These are phyloP conservation scores for Habrosyne pyritoides DNA, from an alignment of 2,888 invertebrate genomes.

Conservation along the genomic window DNA sequence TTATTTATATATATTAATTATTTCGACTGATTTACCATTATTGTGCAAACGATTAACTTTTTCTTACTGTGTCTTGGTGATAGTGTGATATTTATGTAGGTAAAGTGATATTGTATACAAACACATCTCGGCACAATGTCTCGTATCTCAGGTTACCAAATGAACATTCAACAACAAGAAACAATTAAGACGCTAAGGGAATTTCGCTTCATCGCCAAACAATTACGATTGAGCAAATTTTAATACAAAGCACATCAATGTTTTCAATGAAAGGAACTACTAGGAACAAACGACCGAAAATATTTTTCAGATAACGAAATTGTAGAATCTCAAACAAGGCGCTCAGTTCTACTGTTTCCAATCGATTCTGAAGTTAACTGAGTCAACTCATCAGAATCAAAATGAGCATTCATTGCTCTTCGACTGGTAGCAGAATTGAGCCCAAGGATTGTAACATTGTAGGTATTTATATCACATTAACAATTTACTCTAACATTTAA, in stretches of 20 bases:
- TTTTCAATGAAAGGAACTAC: conserved; percentile 63
- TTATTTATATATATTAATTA: not conserved
- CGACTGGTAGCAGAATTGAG: conserved; percentile 34
- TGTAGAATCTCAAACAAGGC: conserved; percentile 63
- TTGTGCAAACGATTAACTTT: conserved; percentile 54
- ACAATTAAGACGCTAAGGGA: conserved; percentile 25
- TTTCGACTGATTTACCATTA: not conserved
- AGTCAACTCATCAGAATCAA: conserved; percentile 5
- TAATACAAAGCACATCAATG: conserved; percentile 67
- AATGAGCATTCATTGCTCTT: not conserved
- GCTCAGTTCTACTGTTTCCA: conserved; percentile 29
- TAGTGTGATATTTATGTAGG: conserved; percentile 55
- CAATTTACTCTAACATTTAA: conserved; percentile 69
- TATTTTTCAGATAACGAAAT: conserved; percentile 52
- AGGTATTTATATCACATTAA: conserved; percentile 71
- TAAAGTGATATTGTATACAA: conserved; percentile 34
- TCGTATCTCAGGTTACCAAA: conserved; percentile 31
- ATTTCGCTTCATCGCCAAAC: conserved; percentile 57
- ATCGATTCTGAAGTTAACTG: not conserved
- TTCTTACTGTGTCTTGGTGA: conserved; percentile 31
- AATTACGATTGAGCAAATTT: conserved; percentile 76
- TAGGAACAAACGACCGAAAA: conserved; percentile 76
- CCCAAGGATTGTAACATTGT: conserved; percentile 68
- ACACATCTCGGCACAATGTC: conserved; percentile 16
- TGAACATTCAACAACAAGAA: conserved; percentile 41